These are phyloP conservation scores for Frankliniella fusca DNA, from an alignment of 2,888 invertebrate species.

Conservation along the genomic window DNA sequence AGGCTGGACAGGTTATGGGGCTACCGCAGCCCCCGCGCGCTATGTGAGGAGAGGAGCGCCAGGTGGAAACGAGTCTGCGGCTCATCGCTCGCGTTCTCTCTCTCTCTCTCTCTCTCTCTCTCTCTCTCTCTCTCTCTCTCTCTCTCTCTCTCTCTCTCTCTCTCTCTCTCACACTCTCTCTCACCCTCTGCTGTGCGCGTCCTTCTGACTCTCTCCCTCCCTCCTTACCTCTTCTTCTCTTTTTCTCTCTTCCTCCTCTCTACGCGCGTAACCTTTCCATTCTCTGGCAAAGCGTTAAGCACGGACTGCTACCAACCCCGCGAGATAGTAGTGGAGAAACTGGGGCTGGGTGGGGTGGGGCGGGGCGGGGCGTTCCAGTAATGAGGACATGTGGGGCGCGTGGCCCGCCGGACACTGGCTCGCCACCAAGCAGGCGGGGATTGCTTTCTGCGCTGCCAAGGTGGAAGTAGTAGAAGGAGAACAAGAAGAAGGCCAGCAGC, in stretches of 20 bases:
- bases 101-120: background rate
- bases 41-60: too few species aligned
- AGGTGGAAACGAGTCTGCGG: background rate
- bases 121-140: background rate
- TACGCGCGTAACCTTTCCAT: too few species aligned
- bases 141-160: constrained; percentile 1
- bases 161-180: background rate
- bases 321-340: too few species aligned
- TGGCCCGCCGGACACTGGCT: background rate
- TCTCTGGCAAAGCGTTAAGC: too few species aligned
- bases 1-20: too few species aligned
- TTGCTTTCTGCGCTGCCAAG: background rate
- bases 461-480: background rate
- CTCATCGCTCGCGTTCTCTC: background rate
- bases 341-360: background rate
- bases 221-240: background rate
- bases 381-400: background rate
- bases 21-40: too few species aligned
- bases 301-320: too few species aligned
- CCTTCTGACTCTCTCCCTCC: background rate
- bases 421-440: background rate
- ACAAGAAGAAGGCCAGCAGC: too few species aligned
- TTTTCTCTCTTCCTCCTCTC: too few species aligned
- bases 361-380: background rate
- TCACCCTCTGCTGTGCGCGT: too few species aligned